Base-by-base conservation (phyloP, 2,888 invertebrate genomes). In the Drosophila leonis region DNA sequence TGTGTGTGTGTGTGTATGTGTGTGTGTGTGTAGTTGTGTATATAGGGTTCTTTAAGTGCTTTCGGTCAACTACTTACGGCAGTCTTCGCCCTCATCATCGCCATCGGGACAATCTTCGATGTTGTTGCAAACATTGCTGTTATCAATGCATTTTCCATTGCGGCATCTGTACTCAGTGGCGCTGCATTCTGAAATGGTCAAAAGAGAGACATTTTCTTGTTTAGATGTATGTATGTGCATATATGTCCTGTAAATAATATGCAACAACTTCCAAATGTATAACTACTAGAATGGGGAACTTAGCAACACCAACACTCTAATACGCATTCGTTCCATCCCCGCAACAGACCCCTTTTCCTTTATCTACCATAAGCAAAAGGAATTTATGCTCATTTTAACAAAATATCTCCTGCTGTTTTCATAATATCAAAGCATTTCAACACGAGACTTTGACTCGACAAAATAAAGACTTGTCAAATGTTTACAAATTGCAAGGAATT, bases 71-170 rank as follows among this genome's bases (percentile, higher is more conserved):
- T 31, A 92, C 93, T 93, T 92, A 93, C 93, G 90, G 82, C 93
- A 93, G 63, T 90, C 87, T 6, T 87, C 84, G 69, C 83, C 82
- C 92, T 96, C 96, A 90, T 96, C 96, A 31, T 95, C 94, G 54
- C 93, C 93, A 76, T 95, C 95, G 31, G 90, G 86, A 87, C 96
- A 96, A 76, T 96, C 94, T 18, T 46, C 51, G 5, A 85, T 57
- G 37, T 93, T 93, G 84, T 96, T 94, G 92, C 96, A 96, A 37
- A 93, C 93, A 55, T 90, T 91, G 65, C 90, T 91, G 46, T 82
- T 88, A 42, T 94, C 94, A 75, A 96, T 94, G 92, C 96, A 96
- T 31, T 92, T 90, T 6, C 95, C 94, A 92, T 94, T 95, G 67
- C 92, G 92, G 90, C 96, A 96, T 71, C 93, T 94, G 92, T 94